Evolutionary conservation across 2,888 invertebrate genomes (phyloP), one percentile per base, ranked within the genome.

Genomic region (Ormyrus labotus): DNA sequence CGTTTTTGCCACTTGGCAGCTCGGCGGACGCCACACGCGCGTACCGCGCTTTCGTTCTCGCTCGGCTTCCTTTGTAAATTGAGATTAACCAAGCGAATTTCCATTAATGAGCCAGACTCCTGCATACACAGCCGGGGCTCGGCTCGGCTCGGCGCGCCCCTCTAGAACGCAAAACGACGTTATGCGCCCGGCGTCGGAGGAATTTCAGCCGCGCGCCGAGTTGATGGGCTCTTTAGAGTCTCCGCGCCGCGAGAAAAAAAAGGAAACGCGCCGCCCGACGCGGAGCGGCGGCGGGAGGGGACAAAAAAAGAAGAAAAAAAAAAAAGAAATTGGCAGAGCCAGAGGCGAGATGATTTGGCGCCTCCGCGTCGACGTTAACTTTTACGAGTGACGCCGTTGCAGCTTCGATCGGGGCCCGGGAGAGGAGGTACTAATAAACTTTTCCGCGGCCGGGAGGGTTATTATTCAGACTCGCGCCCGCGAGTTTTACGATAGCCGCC

Each of bases 381-480:
- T 81, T 81, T 81, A 81, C 77, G 77, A 77, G 72, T 51, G 68
- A 68, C 68, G 76, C 76, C n/a, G 47, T 65, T 50, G 64, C 60
- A 8, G 55, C 58, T 70, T 80, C 71, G 80, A 80, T 80, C 71
- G 71, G 50, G 48, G 58, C 11, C 55, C 73, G 65, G 57, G 55
- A 57, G n/a, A 58, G 13, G 19, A 63, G 48, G 51, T 51, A 68
- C 68, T 81, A 77, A 81, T 81, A 77, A 81, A 81, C 77, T 77
- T 81, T 81, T 73, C 67, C 70, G 57, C 68, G 34, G 69, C 71
- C 77, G 73, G 73, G 77, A 81, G 68, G 71, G 81, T 77, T 81
- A 81, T 77, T 73, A 77, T 81, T 77, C 81, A 72, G 58, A 73
- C 73, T 73, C 63, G 64, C 61, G 74, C 69, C 45, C 45, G 5